Base-by-base conservation (phyloP, 2,797 vertebrate species). In the Leptodactylus fallax region DNA sequence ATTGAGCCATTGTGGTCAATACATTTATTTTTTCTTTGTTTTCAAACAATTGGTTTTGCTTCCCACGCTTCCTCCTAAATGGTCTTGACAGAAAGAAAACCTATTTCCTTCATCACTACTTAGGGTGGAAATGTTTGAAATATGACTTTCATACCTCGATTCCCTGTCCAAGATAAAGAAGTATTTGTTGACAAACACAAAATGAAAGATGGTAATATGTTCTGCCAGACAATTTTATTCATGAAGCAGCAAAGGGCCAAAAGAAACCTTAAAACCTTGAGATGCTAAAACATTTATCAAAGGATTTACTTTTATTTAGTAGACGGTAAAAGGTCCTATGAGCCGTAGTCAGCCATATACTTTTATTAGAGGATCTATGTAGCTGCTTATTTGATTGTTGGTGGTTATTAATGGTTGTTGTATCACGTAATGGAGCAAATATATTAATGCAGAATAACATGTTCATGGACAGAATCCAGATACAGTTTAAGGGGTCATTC, bases 341-440 rank as follows among this genome's bases (percentile, higher is more conserved):
- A 88, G 61, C 47, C 89, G 88, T 63, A 53, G 8, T 81, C 10
- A 87, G 71, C 55, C 14, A 88, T 86, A 85, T 76, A 72, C 12
- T 89, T 92, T 92, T 83, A 78, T 90, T 91, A 90, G 19, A 91
- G 81, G 90, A 91, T 85, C 11, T 74, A 58, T 79, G 88, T 91
- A 92, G 87, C 87, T 85, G 49, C 83, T 81, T 89, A 49, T 69
- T 74, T 79, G 74, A 83, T 86, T 90, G 74, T 69, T 85, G 84
- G 85, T 84, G 90, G 85, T 86, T 87, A 89, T 92, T 78, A 81
- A 83, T 60, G 89, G 55, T 61, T 6, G 4, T 17, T 58, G 16
- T 58, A 19, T 17, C 16, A 17, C 16, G 16, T 0, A 58, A 16
- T 58, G 56, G 56, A 16, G 6, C 56, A 17, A 0, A 58, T 58